Percentiles rank a stretch among this genome's conserved stretches.
Evolutionary conservation across 2,797 vertebrate genomes (phyloP).

Genomic region (Natrix natrix): DNA sequence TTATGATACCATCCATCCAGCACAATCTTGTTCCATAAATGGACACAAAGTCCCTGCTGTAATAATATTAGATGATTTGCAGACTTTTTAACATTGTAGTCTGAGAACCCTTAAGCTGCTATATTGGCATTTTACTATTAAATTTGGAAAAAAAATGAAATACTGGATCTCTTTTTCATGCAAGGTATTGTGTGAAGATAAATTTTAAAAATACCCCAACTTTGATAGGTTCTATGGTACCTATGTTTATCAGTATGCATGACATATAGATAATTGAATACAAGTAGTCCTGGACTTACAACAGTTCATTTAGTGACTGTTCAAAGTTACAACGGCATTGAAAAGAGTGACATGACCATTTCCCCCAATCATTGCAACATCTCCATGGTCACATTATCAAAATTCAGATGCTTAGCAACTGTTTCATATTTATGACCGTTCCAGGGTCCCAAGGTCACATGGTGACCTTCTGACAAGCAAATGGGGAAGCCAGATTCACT

Average conservation of each 20-base stretch:
- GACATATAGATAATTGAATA: not conserved
- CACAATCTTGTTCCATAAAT: not conserved
- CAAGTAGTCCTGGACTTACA: not conserved
- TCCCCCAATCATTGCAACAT: not conserved
- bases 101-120: not conserved
- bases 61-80: not conserved
- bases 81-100: not conserved
- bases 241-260: not conserved
- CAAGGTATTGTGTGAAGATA: not conserved
- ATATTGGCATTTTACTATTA: not conserved
- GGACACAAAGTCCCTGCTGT: not conserved
- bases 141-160: not conserved
- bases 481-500: not conserved
- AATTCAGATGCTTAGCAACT: not conserved
- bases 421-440: not conserved
- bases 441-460: not conserved
- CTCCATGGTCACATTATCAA: not conserved
- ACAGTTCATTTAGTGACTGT: not conserved
- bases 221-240: not conserved
- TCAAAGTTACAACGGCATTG: not conserved
- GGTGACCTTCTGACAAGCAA: not conserved
- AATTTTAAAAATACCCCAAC: not conserved
- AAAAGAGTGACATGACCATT: not conserved
- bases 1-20: not conserved
- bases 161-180: not conserved